Conservation (phyloP, 1,140 invertebrate genomes). For the Marisa cornuarietis region DNA sequence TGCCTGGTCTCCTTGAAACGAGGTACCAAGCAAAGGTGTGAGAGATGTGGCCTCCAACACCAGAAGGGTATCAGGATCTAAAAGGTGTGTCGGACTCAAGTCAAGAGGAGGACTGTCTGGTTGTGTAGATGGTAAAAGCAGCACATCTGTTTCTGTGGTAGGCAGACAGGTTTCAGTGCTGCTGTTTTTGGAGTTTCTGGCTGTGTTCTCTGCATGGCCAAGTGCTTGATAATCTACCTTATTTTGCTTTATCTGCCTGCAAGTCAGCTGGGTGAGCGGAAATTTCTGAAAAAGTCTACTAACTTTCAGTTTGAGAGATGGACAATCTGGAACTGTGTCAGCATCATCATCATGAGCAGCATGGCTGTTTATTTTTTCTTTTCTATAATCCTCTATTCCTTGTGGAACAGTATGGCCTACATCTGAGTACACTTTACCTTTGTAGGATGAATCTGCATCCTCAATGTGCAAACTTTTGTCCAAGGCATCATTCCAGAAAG, state of each 20-base stretch:
- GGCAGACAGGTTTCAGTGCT: background rate
- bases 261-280: background rate
- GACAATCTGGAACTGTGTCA: background rate
- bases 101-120: constrained; percentile 15
- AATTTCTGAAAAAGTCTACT: background rate
- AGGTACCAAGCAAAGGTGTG: background rate
- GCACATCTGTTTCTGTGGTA: background rate
- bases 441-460: no score
- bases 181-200: background rate
- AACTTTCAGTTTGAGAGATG: background rate
- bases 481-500: no score
- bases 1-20: background rate
- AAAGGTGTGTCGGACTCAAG: background rate
- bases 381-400: no score
- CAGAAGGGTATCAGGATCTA: background rate
- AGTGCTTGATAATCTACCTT: no score
- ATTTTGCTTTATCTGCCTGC: no score
- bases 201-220: no score
- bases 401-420: no score
- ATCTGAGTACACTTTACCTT: no score
- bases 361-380: no score
- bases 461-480: no score
- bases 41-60: no score
- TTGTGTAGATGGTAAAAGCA: constrained; percentile 1
- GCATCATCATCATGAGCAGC: no score